Evolutionary conservation across 2,888 invertebrate genomes (phyloP).

Genomic region (Vanessa cardui): DNA sequence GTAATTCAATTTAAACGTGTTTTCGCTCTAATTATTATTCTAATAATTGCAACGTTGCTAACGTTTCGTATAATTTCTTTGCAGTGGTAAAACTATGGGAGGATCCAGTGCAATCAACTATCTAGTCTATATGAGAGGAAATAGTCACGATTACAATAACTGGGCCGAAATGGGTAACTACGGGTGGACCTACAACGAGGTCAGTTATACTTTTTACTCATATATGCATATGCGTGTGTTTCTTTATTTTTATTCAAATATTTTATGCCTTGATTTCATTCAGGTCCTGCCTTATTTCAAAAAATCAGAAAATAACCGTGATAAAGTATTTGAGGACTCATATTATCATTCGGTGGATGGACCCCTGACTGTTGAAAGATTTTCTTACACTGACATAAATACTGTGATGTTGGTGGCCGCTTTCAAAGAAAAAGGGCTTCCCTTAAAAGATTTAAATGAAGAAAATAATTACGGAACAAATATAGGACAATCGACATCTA

Average conservation of each 20-base stretch:
- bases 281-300: slow-evolving; percentile 87
- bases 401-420: slow-evolving; percentile 74
- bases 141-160: slow-evolving; percentile 84
- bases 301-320: slow-evolving; percentile 85
- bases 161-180: slow-evolving; percentile 85
- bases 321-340: slow-evolving; percentile 77
- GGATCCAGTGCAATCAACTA: slow-evolving; percentile 81
- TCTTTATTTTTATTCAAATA: slow-evolving; percentile 4
- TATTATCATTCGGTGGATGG: slow-evolving; percentile 84
- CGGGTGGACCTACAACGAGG: slow-evolving; percentile 83
- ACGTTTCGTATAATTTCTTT: slow-evolving; percentile 37
- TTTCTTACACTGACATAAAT: slow-evolving; percentile 84
- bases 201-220: background rate
- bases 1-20: too few relatives aligned
- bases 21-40: too few relatives aligned
- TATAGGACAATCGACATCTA: slow-evolving; percentile 83
- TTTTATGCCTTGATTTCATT: slow-evolving; percentile 50
- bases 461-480: slow-evolving; percentile 84
- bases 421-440: slow-evolving; percentile 66
- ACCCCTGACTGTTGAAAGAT: slow-evolving; percentile 85
- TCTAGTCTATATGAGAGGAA: slow-evolving; percentile 85
- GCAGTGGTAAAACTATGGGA: slow-evolving; percentile 86
- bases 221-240: too few relatives aligned
- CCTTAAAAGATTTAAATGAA: slow-evolving; percentile 83
- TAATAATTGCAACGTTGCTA: too few relatives aligned